phyloP scores from a whole-genome alignment of 2,113 vertebrate genomes.

The Merops nubicus region DNA sequence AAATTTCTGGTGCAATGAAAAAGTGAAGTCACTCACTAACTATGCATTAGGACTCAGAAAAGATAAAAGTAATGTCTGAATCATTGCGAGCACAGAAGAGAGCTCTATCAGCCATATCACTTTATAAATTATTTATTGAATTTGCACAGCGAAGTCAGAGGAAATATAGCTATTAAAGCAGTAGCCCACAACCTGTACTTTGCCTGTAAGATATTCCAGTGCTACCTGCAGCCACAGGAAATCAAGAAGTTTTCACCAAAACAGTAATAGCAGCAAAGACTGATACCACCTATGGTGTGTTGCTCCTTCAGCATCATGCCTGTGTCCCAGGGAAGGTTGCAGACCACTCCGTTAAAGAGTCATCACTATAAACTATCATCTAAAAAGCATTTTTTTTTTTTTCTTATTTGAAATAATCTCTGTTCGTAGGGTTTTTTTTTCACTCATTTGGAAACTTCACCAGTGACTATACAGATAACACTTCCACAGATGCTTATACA shows the following conservation, averaged over 20 bases:
- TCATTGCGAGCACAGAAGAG: background rate
- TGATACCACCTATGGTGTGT: background rate
- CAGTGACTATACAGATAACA: background rate
- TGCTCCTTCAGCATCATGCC: background rate
- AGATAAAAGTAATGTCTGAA: background rate
- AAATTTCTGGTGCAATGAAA: background rate
- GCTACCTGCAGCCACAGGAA: background rate
- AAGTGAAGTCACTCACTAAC: background rate
- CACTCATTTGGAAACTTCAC: background rate
- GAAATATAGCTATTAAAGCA: background rate
- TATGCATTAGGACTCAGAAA: background rate
- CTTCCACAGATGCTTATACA: background rate
- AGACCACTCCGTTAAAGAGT: background rate
- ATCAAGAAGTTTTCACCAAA: background rate
- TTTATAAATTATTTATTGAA: background rate
- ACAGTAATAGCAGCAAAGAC: background rate
- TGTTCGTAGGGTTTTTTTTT: background rate
- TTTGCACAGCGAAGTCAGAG: background rate
- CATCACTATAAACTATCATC: background rate
- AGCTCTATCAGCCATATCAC: background rate
- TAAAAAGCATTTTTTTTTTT: rapidly evolving
- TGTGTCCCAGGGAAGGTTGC: background rate
- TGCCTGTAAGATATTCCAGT: background rate
- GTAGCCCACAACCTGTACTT: background rate
- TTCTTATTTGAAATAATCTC: background rate